Evolutionary conservation across 2,888 invertebrate species (phyloP).

Genomic region (Tinea semifulvella): DNA sequence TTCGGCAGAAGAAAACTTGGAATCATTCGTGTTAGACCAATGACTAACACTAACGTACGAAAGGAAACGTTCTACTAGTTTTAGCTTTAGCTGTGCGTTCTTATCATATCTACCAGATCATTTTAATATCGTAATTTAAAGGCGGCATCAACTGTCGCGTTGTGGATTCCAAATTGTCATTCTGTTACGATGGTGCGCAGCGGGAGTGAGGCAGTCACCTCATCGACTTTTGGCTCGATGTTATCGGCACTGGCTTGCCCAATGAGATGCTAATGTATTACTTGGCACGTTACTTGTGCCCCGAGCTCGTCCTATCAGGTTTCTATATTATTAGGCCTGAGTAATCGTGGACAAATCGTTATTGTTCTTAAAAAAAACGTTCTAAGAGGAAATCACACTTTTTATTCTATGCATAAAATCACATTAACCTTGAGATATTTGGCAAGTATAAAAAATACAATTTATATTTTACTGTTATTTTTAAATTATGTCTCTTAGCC

Average conservation of each 20-base stretch:
- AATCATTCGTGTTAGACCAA: too few species aligned
- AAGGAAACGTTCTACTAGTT: too few species aligned
- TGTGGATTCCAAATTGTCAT: background rate
- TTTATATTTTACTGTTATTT: too few species aligned
- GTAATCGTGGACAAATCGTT: constrained; percentile 26
- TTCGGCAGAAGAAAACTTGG: too few species aligned
- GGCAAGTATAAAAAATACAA: too few species aligned
- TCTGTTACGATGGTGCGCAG: background rate
- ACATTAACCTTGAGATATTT: constrained; percentile 11
- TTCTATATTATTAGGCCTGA: constrained; percentile 40
- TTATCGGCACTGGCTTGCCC: constrained; percentile 27
- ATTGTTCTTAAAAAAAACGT: constrained; percentile 24
- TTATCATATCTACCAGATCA: too few species aligned
- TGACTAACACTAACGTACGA: too few species aligned
- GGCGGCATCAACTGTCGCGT: background rate
- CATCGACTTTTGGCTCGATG: constrained; percentile 36
- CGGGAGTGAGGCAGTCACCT: constrained; percentile 5
- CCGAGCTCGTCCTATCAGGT: constrained; percentile 40
- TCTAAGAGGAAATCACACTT: background rate
- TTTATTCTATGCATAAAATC: background rate
- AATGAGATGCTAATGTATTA: constrained; percentile 60
- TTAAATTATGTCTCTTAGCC: too few species aligned
- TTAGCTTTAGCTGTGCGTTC: too few species aligned
- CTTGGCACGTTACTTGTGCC: constrained; percentile 44
- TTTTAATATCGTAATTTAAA: too few species aligned